Evolutionary conservation across 2,113 vertebrate genomes (phyloP).

Genomic region (Poecilia latipinna): DNA sequence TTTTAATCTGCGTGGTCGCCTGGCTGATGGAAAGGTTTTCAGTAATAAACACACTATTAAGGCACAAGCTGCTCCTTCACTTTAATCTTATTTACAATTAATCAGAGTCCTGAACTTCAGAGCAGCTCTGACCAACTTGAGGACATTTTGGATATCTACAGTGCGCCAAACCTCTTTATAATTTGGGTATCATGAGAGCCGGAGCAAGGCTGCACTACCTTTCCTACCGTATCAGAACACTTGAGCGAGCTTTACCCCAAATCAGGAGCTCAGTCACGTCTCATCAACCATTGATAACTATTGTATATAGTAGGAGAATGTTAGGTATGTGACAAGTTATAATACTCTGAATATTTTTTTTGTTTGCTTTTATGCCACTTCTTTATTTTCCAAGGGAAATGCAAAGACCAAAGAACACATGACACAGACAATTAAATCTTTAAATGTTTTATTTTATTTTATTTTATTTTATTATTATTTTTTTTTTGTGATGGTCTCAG

Average conservation of each 20-base stretch:
- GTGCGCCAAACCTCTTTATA: not conserved
- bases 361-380: constrained; percentile 46
- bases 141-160: constrained; percentile 5
- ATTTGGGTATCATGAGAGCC: constrained; percentile 6
- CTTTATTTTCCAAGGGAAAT: constrained; percentile 57
- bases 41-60: constrained; percentile 19
- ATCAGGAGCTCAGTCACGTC: constrained; percentile 57
- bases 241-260: constrained; percentile 46
- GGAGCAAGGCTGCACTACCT: constrained; percentile 14
- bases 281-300: constrained; percentile 62
- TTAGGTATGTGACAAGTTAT: constrained; percentile 63
- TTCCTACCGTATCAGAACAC: constrained; percentile 24
- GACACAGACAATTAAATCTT: constrained; percentile 47
- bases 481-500: constrained; percentile 55
- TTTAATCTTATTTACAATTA: constrained; percentile 16
- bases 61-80: constrained; percentile 14
- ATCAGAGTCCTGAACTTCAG: not conserved
- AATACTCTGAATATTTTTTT: constrained; percentile 41
- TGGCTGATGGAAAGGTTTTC: constrained; percentile 9
- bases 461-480: not conserved
- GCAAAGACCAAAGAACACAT: constrained; percentile 74
- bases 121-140: not conserved
- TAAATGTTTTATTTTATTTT: constrained; percentile 46
- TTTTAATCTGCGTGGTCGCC: not conserved
- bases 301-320: constrained; percentile 78